Evolutionary conservation across 2,797 vertebrate species (phyloP).

Genomic region (Harpagifer antarcticus): DNA sequence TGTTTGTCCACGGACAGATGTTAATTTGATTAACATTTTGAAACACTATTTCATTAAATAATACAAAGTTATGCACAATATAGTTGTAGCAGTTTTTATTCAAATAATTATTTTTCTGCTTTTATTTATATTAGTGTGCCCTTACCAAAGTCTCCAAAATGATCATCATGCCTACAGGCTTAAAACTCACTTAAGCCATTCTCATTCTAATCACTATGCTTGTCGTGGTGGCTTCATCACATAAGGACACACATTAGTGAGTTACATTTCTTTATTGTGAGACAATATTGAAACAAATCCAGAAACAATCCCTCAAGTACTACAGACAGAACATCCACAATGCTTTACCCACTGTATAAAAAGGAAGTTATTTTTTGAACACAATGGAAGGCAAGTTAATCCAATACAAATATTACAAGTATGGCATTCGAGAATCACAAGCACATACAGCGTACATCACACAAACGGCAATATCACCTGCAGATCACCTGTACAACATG

Average conservation of each 20-base stretch:
- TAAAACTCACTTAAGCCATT: neutral
- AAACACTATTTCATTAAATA: neutral
- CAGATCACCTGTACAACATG: slow-evolving; percentile 46
- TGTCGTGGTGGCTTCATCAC: neutral
- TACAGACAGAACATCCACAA: slow-evolving; percentile 50
- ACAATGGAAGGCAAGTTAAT: slow-evolving; percentile 57
- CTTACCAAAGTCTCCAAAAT: neutral
- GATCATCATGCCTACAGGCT: neutral
- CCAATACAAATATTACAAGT: slow-evolving; percentile 39
- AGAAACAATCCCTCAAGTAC: slow-evolving; percentile 50
- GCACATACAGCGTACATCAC: slow-evolving; percentile 50
- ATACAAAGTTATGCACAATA: neutral
- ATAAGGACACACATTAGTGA: neutral
- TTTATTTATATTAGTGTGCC: neutral
- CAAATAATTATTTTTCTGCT: neutral
- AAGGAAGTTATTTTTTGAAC: slow-evolving; percentile 36
- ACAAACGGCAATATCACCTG: slow-evolving; percentile 57
- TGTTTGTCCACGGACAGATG: neutral
- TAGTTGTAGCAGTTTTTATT: neutral
- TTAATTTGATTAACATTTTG: neutral
- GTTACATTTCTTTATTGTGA: slow-evolving; percentile 77
- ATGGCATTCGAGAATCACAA: slow-evolving; percentile 54
- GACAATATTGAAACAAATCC: slow-evolving; percentile 62
- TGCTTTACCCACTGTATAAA: slow-evolving; percentile 67
- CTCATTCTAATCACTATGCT: neutral